These are phyloP conservation scores for Aphidoletes aphidimyza DNA, from an alignment of 2,888 invertebrate species.

Conservation along the genomic window DNA sequence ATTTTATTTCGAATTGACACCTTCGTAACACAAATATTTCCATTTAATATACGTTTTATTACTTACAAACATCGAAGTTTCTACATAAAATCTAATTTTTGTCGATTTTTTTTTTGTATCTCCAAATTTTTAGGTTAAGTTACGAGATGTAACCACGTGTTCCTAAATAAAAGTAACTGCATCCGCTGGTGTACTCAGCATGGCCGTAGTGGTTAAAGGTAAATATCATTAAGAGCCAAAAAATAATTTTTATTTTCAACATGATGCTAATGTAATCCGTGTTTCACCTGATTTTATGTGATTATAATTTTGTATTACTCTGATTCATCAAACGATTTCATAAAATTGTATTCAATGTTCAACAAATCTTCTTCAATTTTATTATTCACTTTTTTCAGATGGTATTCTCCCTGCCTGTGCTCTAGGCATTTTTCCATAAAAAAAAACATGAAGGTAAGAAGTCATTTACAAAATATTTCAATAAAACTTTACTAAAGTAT, in stretches of 20 bases:
- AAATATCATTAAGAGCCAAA: neutral
- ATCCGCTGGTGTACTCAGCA: neutral
- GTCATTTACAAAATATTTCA: neutral
- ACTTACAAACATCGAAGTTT: neutral
- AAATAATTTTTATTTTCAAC: neutral
- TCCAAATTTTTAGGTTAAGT: conserved; percentile 13
- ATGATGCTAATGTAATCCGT: conserved; percentile 53
- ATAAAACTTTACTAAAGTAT: neutral
- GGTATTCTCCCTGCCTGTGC: neutral
- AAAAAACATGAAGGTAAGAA: neutral
- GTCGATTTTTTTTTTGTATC: neutral
- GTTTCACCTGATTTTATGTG: conserved; percentile 50
- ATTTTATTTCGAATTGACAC: conserved; percentile 40
- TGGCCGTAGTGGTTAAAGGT: neutral
- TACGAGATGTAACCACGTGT: neutral
- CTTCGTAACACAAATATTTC: conserved; percentile 32
- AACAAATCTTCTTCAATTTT: neutral
- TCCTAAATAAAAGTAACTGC: neutral
- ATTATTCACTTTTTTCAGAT: neutral
- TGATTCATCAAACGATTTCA: neutral
- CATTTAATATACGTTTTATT: neutral
- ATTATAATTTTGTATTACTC: conserved; percentile 39
- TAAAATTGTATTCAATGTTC: neutral
- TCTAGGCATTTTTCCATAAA: neutral
- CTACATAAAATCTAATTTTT: neutral